Percentiles rank a stretch among this genome's conserved stretches.
These are phyloP conservation scores for Zosterops lateralis DNA, from an alignment of 2,113 vertebrate species.

Conservation along the genomic window DNA sequence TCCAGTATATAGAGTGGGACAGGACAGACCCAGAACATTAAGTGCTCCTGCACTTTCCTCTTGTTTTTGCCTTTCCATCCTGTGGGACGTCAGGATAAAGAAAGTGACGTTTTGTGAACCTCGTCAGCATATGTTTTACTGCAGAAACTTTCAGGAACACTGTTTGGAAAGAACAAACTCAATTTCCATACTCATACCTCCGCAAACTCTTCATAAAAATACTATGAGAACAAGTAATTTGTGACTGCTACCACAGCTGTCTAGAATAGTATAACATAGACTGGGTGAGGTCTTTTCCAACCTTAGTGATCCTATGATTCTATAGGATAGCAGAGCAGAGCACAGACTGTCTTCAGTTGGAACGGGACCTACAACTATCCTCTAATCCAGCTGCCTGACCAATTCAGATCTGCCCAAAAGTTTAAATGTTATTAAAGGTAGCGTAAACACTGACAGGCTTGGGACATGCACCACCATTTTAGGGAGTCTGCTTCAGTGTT, in stretches of 20 bases:
- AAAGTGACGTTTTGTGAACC: neutral
- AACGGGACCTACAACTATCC: neutral
- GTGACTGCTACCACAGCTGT: neutral
- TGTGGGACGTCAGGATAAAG: neutral
- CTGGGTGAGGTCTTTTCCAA: neutral
- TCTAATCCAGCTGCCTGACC: neutral
- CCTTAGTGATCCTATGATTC: neutral
- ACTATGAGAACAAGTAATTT: neutral
- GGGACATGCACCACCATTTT: neutral
- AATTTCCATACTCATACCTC: neutral
- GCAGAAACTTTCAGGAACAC: neutral
- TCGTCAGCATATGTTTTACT: neutral
- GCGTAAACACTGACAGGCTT: neutral
- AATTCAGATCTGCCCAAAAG: neutral
- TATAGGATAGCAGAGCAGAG: neutral
- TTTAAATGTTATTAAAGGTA: neutral
- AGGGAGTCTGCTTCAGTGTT: neutral
- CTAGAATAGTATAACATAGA: neutral
- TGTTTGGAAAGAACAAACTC: neutral
- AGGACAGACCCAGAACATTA: accelerated
- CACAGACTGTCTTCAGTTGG: neutral
- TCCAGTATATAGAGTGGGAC: neutral
- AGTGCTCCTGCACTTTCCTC: neutral
- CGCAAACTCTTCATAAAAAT: neutral
- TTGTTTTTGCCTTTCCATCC: neutral